A percentile compares a stretch with the other conserved stretches of the same genome.
These are phyloP conservation scores for Tenebrio molitor DNA, from an alignment of 1,140 invertebrate species.

Conservation along the genomic window DNA sequence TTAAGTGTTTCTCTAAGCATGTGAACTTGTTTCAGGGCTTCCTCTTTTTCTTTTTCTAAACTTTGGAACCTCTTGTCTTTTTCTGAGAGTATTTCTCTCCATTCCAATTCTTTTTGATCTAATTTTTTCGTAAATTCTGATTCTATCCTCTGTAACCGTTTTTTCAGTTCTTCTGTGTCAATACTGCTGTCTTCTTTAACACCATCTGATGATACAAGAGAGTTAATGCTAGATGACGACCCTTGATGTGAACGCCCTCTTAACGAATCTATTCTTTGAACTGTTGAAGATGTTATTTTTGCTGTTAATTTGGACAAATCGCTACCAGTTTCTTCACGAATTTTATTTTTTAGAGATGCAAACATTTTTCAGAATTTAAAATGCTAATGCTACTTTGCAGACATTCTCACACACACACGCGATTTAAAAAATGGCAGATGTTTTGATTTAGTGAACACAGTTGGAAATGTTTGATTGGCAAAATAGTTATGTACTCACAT, in stretches of 20 bases:
- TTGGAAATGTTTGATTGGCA: neutral
- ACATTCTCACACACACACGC: conserved; percentile 1
- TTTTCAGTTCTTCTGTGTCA: conserved; percentile 69
- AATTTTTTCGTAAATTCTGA: conserved; percentile 71
- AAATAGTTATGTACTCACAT: conserved; percentile 9
- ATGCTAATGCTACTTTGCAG: neutral
- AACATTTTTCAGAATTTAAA: conserved; percentile 68
- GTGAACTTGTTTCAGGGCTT: conserved; percentile 72
- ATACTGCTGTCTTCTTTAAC: conserved; percentile 61
- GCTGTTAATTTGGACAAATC: conserved; percentile 72
- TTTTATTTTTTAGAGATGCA: conserved; percentile 79
- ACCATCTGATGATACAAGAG: conserved; percentile 66
- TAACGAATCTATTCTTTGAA: conserved; percentile 70
- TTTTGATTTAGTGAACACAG: conserved; percentile 20
- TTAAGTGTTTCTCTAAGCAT: conserved; percentile 74
- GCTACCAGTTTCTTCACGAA: conserved; percentile 80
- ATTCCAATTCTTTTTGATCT: conserved; percentile 78
- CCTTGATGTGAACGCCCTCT: conserved; percentile 72
- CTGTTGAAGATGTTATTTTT: conserved; percentile 64
- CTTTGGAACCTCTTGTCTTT: conserved; percentile 70
- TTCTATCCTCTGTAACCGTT: conserved; percentile 70
- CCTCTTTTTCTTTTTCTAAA: conserved; percentile 73
- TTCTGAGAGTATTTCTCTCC: conserved; percentile 72
- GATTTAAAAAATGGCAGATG: conserved; percentile 5
- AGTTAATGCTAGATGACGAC: conserved; percentile 75